A percentile compares a stretch with the other conserved stretches of the same genome.
Conservation (phyloP, 2,113 vertebrate genomes). For the Gopherus flavomarginatus region DNA sequence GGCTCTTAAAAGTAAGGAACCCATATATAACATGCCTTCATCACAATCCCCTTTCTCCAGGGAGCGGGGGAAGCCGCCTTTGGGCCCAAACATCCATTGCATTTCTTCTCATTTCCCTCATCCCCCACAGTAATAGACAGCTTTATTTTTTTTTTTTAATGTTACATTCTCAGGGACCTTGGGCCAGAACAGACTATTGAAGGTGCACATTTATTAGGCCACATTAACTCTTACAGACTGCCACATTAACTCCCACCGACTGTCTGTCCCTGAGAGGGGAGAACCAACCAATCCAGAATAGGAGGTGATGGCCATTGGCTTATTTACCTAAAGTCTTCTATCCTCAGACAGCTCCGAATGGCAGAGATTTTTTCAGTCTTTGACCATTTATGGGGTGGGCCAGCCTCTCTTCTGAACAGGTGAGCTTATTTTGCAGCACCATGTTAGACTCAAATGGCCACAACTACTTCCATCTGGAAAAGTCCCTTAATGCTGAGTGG, state of each 20-base stretch:
- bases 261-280: not conserved
- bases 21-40: not conserved
- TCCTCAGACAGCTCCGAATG: not conserved
- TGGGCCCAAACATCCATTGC: not conserved
- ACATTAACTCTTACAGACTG: not conserved
- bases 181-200: not conserved
- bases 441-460: not conserved
- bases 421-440: fast-evolving
- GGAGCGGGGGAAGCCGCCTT: not conserved
- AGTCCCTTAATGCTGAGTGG: not conserved
- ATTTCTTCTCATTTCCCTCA: not conserved
- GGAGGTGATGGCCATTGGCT: not conserved
- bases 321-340: not conserved
- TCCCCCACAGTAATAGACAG: not conserved
- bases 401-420: not conserved
- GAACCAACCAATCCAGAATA: not conserved
- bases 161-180: not conserved
- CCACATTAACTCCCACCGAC: not conserved
- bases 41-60: not conserved
- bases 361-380: not conserved
- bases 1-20: not conserved
- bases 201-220: not conserved
- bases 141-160: not conserved
- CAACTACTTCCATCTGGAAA: not conserved
- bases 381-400: not conserved